phyloP scores from a whole-genome alignment of 2,888 invertebrate species.

The Laothoe populi region DNA sequence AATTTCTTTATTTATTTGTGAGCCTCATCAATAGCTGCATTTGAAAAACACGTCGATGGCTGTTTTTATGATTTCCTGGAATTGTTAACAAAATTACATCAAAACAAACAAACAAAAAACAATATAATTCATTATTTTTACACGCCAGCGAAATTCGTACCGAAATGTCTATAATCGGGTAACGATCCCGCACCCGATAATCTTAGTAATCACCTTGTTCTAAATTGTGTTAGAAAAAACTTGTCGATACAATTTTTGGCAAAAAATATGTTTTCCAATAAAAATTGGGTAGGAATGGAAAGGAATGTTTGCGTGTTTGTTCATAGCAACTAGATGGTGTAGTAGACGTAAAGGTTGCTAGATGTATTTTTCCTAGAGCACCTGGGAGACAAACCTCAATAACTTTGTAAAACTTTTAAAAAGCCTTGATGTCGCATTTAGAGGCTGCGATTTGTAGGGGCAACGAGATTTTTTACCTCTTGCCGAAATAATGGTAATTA shows the following conservation, averaged over 20 bases:
- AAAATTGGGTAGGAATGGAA: not conserved
- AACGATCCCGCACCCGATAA: slow-evolving; percentile 73
- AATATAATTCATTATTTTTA: slow-evolving; percentile 70
- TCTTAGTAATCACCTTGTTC: slow-evolving; percentile 76
- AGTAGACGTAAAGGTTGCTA: not conserved
- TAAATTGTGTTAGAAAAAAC: slow-evolving; percentile 53
- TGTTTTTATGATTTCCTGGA: too few relatives aligned
- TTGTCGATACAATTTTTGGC: slow-evolving; percentile 23
- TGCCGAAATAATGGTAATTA: too few relatives aligned
- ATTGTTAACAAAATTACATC: not conserved
- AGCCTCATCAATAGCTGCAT: too few relatives aligned
- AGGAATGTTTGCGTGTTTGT: slow-evolving; percentile 4
- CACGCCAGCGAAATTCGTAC: slow-evolving; percentile 66
- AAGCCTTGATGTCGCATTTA: too few relatives aligned
- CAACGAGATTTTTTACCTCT: too few relatives aligned
- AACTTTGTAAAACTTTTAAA: too few relatives aligned
- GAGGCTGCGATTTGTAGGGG: too few relatives aligned
- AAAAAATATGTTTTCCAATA: not conserved
- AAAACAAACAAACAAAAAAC: slow-evolving; percentile 28
- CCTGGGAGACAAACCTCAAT: too few relatives aligned
- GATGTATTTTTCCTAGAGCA: too few relatives aligned
- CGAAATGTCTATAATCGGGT: slow-evolving; percentile 77
- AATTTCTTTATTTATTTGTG: too few relatives aligned
- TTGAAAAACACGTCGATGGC: too few relatives aligned
- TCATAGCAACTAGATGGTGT: not conserved